Evolutionary conservation across 2,888 invertebrate genomes (phyloP).

Genomic region (Ischnus inquisitorius): DNA sequence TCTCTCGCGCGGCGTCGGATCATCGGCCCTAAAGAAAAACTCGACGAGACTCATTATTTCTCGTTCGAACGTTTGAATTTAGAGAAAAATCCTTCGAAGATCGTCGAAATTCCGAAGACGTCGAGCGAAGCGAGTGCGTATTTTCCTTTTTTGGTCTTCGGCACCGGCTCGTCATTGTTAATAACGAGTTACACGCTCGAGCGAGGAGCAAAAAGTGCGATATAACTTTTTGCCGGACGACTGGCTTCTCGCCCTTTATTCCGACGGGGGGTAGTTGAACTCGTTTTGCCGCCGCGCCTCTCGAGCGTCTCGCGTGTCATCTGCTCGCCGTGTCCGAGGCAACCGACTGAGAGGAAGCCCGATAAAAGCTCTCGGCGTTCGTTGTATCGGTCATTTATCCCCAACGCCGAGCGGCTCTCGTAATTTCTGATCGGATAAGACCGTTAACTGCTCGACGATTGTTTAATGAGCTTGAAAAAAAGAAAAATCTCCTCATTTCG

Average conservation of each 20-base stretch:
- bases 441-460: not conserved
- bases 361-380: constrained; percentile 28
- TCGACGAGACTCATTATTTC: not conserved
- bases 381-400: constrained; percentile 32
- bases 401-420: constrained; percentile 50
- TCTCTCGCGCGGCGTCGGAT: not conserved
- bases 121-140: constrained; percentile 3
- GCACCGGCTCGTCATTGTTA: constrained; percentile 2
- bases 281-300: constrained; percentile 41
- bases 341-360: constrained; percentile 44
- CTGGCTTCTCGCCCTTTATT: constrained; percentile 15
- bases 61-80: not conserved
- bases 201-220: not conserved
- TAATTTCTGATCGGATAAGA: constrained; percentile 2
- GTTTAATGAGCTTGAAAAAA: not conserved
- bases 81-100: not conserved
- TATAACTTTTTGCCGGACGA: constrained; percentile 34
- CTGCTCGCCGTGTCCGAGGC: constrained; percentile 1
- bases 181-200: constrained; percentile 34
- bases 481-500: not conserved
- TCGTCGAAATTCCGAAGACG: not conserved
- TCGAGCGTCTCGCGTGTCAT: constrained; percentile 38
- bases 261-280: constrained; percentile 48
- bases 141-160: not conserved
- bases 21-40: no score